Conservation (phyloP, 92 coral and sea anemone genomes). For the Actinernus sp. region DNA sequence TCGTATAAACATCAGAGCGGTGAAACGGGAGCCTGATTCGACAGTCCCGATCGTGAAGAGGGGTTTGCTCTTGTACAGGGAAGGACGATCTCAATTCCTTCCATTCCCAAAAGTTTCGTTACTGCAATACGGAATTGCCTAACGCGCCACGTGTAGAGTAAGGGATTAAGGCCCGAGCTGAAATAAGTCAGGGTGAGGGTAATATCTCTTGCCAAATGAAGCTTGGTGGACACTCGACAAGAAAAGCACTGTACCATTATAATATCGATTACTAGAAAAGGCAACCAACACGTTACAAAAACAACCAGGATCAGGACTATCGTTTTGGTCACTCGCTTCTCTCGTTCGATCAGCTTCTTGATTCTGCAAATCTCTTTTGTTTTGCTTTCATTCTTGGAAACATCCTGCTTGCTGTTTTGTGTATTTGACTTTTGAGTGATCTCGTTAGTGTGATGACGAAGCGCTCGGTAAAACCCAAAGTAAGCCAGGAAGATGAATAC, state of each 20-base stretch:
- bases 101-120: too few species aligned
- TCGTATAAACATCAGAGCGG: too few species aligned
- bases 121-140: conserved; percentile 68
- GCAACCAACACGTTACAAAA: conserved; percentile 69
- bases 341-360: conserved; percentile 45
- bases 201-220: conserved; percentile 69
- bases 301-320: conserved; percentile 52
- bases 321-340: conserved; percentile 77
- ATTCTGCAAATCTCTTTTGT: too few species aligned
- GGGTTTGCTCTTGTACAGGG: too few species aligned
- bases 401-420: neutral
- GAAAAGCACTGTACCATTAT: conserved; percentile 65
- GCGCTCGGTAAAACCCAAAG: conserved; percentile 43
- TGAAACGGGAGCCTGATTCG: too few species aligned
- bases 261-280: conserved; percentile 65
- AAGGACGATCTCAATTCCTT: too few species aligned
- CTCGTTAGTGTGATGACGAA: conserved; percentile 44
- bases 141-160: conserved; percentile 70
- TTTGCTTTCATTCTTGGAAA: too few species aligned
- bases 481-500: conserved; percentile 48
- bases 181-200: conserved; percentile 76
- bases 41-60: too few species aligned
- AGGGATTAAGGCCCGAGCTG: conserved; percentile 81
- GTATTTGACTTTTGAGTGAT: conserved; percentile 1
- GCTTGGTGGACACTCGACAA: conserved; percentile 27